Percentiles rank a stretch among this genome's conserved stretches.
Evolutionary conservation across 2,797 vertebrate species (phyloP).

Genomic region (Tiaroga cobitis): DNA sequence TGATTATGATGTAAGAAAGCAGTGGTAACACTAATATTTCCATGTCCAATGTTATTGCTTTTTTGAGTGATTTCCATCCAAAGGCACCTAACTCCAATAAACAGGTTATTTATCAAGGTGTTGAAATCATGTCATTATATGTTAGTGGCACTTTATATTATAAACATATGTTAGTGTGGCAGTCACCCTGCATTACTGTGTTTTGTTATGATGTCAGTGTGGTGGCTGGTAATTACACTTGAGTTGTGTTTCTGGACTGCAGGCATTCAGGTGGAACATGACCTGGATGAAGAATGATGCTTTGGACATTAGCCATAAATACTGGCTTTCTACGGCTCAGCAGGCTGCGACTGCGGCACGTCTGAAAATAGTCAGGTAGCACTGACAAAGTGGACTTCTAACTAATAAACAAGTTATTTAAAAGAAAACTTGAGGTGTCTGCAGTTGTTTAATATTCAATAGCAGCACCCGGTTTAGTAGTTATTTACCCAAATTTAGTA

Average conservation of each 20-base stretch:
- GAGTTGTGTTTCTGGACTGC: slow-evolving; percentile 33
- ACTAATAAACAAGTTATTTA: slow-evolving; percentile 29
- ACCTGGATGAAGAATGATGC: slow-evolving; percentile 1
- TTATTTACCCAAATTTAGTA: not conserved
- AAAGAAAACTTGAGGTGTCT: slow-evolving; percentile 1
- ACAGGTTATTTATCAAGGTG: slow-evolving; percentile 22
- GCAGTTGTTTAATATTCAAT: slow-evolving; percentile 3
- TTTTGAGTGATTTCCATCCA: slow-evolving; percentile 16
- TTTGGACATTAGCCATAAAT: slow-evolving; percentile 26
- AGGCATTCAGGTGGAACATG: slow-evolving; percentile 30
- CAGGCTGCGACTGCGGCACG: not conserved
- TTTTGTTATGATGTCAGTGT: slow-evolving; percentile 45
- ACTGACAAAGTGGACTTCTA: not conserved
- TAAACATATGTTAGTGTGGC: slow-evolving; percentile 28
- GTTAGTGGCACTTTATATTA: slow-evolving; percentile 33
- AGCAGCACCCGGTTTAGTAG: not conserved
- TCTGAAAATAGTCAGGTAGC: not conserved
- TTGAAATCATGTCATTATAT: slow-evolving; percentile 10
- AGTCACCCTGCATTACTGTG: slow-evolving; percentile 30
- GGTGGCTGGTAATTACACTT: slow-evolving; percentile 34
- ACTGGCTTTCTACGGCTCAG: not conserved
- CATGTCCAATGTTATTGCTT: slow-evolving; percentile 1
- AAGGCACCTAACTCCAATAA: slow-evolving; percentile 12
- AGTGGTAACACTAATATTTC: not conserved
- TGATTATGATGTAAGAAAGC: not conserved